Evolutionary conservation across 2,113 vertebrate species (phyloP).

Genomic region (Labeo catla): DNA sequence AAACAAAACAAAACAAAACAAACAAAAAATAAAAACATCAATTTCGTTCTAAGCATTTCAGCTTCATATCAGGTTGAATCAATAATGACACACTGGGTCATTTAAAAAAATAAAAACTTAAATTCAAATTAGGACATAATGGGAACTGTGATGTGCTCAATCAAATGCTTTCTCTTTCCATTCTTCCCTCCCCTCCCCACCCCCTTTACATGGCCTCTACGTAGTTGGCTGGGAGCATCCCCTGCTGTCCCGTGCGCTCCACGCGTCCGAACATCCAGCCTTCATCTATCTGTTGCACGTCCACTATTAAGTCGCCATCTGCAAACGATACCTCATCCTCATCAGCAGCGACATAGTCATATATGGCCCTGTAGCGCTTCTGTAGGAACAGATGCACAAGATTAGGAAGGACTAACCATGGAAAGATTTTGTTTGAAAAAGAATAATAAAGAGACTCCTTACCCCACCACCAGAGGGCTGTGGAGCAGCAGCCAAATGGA

Average conservation of each 20-base stretch:
- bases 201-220: slow-evolving; percentile 74
- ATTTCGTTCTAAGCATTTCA: slow-evolving; percentile 26
- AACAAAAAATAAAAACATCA: too few species aligned
- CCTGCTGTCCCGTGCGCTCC: slow-evolving; percentile 92
- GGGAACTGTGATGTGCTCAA: too few species aligned
- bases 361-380: slow-evolving; percentile 89
- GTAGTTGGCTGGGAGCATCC: slow-evolving; percentile 95
- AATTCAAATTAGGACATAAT: too few species aligned
- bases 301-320: slow-evolving; percentile 88
- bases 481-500: slow-evolving; percentile 55
- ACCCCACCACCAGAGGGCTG: slow-evolving; percentile 72
- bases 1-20: too few species aligned
- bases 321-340: slow-evolving; percentile 93
- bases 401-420: neutral
- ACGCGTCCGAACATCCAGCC: slow-evolving; percentile 97
- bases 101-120: too few species aligned
- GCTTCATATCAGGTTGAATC: slow-evolving; percentile 18
- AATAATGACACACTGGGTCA: too few species aligned
- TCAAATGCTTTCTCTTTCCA: too few species aligned
- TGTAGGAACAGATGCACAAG: slow-evolving; percentile 59
- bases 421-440: neutral
- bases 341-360: slow-evolving; percentile 88
- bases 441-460: slow-evolving; percentile 41
- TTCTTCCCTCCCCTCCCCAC: too few species aligned
- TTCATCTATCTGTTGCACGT: slow-evolving; percentile 93